Conservation (phyloP, 2,888 invertebrate species). For the Stegophylla sp. region DNA sequence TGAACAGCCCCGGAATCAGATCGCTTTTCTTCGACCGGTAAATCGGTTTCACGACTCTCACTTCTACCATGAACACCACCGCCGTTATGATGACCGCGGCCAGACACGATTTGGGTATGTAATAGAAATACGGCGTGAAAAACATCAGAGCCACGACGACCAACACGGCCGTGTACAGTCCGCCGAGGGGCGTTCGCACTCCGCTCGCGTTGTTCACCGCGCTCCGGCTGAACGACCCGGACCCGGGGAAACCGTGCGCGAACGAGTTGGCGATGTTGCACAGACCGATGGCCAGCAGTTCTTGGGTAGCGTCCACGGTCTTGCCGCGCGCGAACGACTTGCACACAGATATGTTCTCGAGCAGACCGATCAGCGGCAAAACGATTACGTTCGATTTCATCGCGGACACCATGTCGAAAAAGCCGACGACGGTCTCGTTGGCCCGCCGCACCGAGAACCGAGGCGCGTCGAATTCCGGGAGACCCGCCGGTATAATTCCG, state of each 20-base stretch:
- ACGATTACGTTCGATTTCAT: constrained; percentile 85
- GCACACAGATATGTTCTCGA: constrained; percentile 92
- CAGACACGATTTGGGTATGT: constrained; percentile 82
- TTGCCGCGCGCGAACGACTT: constrained; percentile 84
- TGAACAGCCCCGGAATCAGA: constrained; percentile 81
- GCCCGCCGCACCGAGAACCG: constrained; percentile 73
- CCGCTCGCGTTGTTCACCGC: constrained; percentile 91
- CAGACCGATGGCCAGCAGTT: constrained; percentile 84
- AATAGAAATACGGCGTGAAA: constrained; percentile 87
- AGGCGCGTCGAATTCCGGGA: constrained; percentile 74
- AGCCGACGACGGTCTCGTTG: constrained; percentile 68
- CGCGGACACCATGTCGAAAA: constrained; percentile 77
- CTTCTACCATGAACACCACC: constrained; percentile 89
- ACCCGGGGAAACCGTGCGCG: constrained; percentile 84
- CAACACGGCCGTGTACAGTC: constrained; percentile 79
- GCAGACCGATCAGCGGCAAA: constrained; percentile 83
- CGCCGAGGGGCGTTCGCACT: constrained; percentile 83
- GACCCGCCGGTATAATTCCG: constrained; percentile 77
- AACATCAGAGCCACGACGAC: constrained; percentile 84
- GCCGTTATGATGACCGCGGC: constrained; percentile 92
- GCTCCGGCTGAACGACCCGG: constrained; percentile 82
- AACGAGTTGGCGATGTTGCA: constrained; percentile 85
- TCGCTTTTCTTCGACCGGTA: constrained; percentile 89
- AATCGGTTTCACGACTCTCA: constrained; percentile 83
- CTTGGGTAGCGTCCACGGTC: constrained; percentile 88